Evolutionary conservation across 2,113 vertebrate species (phyloP).

Genomic region (Microtus oregoni): DNA sequence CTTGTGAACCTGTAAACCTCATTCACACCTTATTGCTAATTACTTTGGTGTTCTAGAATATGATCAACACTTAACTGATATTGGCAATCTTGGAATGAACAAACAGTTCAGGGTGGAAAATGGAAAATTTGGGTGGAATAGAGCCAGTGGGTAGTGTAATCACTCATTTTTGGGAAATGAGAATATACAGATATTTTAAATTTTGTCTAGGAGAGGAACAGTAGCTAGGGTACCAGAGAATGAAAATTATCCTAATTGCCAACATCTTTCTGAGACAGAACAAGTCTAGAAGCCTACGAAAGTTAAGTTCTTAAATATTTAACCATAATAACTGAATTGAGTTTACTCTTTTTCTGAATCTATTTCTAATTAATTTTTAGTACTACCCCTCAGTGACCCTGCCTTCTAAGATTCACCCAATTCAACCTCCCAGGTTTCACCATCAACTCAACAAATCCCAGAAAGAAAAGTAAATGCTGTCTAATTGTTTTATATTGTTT

Average conservation of each 20-base stretch:
- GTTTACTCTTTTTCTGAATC: slow-evolving; percentile 41
- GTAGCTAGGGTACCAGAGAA: background rate
- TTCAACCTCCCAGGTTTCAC: slow-evolving; percentile 31
- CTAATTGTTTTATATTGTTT: background rate
- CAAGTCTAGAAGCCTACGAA: background rate
- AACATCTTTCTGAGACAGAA: slow-evolving; percentile 41
- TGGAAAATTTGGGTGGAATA: background rate
- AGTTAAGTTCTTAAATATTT: slow-evolving; percentile 60
- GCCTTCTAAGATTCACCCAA: slow-evolving; percentile 10
- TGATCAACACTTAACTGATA: slow-evolving; percentile 81
- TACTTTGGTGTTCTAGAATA: slow-evolving; percentile 74
- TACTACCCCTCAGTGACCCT: background rate
- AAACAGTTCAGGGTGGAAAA: slow-evolving; percentile 60
- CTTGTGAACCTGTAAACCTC: slow-evolving; percentile 75
- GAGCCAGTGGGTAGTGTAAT: background rate
- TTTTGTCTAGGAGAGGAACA: background rate
- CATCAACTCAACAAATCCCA: background rate
- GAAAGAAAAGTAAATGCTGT: background rate
- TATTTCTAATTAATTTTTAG: slow-evolving; percentile 35
- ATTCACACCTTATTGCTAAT: slow-evolving; percentile 81
- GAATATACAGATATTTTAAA: background rate
- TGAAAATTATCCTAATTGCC: background rate
- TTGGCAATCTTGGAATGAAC: slow-evolving; percentile 73
- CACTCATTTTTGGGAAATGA: background rate
- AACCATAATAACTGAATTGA: slow-evolving; percentile 2